Evolutionary conservation across 2,113 vertebrate species (phyloP).

Genomic region (Alaudala cheleensis): DNA sequence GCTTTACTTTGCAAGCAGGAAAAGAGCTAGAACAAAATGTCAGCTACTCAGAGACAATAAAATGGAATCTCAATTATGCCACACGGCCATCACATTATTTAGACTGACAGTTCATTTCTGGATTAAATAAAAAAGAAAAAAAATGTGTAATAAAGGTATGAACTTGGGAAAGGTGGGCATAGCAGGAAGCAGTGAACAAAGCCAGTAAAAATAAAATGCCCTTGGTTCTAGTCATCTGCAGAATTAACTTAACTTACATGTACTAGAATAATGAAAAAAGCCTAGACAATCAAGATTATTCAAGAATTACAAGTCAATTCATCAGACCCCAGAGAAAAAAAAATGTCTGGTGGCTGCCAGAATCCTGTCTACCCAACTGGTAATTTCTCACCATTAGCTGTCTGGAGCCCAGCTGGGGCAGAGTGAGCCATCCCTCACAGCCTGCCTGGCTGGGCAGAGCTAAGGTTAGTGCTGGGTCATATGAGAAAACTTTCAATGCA

Average conservation of each 20-base stretch:
- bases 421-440: not conserved
- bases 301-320: not conserved
- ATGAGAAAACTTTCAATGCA: conserved; percentile 17
- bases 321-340: not conserved
- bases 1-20: not conserved
- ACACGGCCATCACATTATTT: not conserved
- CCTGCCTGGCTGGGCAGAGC: not conserved
- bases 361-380: not conserved
- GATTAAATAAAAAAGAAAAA: not conserved
- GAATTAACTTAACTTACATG: not conserved
- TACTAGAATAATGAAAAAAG: not conserved
- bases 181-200: not conserved
- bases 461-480: conserved; percentile 8
- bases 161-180: accelerated
- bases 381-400: not conserved
- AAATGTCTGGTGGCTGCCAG: not conserved
- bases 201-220: not conserved
- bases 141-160: not conserved
- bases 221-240: not conserved
- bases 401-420: not conserved
- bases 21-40: not conserved
- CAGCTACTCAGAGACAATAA: not conserved
- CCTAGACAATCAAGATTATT: not conserved
- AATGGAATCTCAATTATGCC: not conserved
- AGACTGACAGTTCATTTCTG: not conserved